A percentile compares a stretch with the other conserved stretches of the same genome.
These are phyloP conservation scores for Rhea pennata DNA, from an alignment of 2,113 vertebrate species.

Conservation along the genomic window DNA sequence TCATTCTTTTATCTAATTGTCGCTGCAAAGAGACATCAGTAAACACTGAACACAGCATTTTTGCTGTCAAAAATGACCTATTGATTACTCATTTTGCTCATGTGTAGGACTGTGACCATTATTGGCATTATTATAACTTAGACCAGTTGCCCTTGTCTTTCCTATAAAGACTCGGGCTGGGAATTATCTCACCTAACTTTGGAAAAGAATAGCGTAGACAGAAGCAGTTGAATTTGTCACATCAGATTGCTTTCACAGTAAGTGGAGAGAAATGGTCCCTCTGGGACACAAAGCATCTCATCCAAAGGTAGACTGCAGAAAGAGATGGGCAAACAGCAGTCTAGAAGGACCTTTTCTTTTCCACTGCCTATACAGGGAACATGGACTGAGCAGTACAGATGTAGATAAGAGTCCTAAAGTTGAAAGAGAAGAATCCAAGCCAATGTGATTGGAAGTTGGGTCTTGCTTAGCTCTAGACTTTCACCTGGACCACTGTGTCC, in stretches of 20 bases:
- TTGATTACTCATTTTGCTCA: not conserved
- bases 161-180: not conserved
- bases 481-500: not conserved
- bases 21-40: not conserved
- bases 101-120: not conserved
- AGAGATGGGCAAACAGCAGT: not conserved
- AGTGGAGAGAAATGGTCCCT: not conserved
- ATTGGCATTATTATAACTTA: not conserved
- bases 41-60: not conserved
- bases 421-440: not conserved
- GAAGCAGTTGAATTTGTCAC: not conserved
- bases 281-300: not conserved
- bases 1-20: not conserved
- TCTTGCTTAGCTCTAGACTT: not conserved
- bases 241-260: not conserved
- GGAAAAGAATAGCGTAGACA: not conserved
- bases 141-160: not conserved
- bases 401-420: not conserved
- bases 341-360: not conserved
- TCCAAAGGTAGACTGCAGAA: not conserved
- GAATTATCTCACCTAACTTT: not conserved
- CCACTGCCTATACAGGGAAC: not conserved
- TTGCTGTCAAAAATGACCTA: not conserved
- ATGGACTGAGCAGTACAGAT: not conserved
- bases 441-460: not conserved